Base-by-base conservation (phyloP, 2,113 vertebrate species). In the Gopherus evgoodei region DNA sequence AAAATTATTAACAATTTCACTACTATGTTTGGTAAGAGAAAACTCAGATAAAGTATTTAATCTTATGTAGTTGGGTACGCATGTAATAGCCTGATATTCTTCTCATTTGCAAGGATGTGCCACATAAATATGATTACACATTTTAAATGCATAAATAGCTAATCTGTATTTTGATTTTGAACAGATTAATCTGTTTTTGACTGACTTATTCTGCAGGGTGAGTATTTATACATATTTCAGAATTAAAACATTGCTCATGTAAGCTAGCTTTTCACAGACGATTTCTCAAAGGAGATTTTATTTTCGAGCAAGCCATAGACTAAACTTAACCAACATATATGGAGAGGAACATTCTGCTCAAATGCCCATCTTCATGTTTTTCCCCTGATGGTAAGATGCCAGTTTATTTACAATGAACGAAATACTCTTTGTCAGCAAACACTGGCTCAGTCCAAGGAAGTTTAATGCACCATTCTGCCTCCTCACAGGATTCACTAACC, bases 1-100 rank as follows among this genome's bases (percentile, higher is more conserved):
- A 96, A 92, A 81, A 79, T 21, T 85, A 54, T 97, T 97, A 97
- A 97, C 97, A 92, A 27, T 97, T 97, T 97, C 97, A 82, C 10
- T 95, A 88, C 94, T 92, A 25, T 16, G 1, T 81, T 91, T 83
- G 81, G 42, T 78, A 57, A 87, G 78, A 29, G 84, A 88, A 87
- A 93, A 56, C 31, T 90, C 78, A 25, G 25, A 59, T 42, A 72
- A 79, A 80, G 21, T 76, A 21, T 83, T 85, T 6, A 38, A 65
- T 42, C 47, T 31, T 35, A 83, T 50, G 29, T 1, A 88, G 42
- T 17, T 27, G 50, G 75, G 49, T 11, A 81, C 49, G 3, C 47
- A 44, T 75, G 38, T 44, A 3, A 47, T 47, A 24, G 75, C 42
- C 6, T 14, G n/a, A 38, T 22, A 21, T 72, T 38, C 21, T 94